Percentiles rank a stretch among this genome's conserved stretches.
Conservation (phyloP, 2,797 vertebrate species). For the Hypotaenidia philippensis region DNA sequence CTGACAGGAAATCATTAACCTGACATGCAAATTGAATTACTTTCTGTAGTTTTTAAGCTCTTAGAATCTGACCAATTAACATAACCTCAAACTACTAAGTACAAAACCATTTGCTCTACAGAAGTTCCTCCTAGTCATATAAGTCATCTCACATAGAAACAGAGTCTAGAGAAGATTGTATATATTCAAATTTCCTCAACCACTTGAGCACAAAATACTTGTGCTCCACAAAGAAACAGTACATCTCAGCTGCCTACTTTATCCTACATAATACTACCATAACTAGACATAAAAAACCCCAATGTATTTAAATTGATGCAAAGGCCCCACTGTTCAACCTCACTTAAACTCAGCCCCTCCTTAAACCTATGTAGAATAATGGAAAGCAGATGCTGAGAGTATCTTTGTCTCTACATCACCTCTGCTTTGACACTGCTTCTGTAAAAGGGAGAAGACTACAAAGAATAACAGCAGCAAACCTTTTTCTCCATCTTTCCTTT, state of each 20-base stretch:
- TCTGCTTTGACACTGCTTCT: no score
- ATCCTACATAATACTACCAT: neutral
- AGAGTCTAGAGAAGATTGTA: neutral
- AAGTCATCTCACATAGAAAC: accelerated
- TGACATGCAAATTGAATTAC: neutral
- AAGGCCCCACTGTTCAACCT: neutral
- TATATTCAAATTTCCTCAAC: neutral
- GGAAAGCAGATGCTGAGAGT: neutral
- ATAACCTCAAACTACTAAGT: neutral
- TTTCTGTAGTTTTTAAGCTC: neutral
- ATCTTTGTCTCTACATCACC: no score
- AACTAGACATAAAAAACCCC: neutral
- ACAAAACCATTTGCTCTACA: neutral
- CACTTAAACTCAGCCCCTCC: neutral
- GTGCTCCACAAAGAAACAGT: neutral
- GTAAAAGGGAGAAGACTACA: no score
- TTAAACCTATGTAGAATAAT: neutral
- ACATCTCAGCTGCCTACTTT: neutral
- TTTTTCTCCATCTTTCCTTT: no score
- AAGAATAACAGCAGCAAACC: no score
- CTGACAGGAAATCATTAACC: neutral
- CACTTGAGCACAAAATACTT: neutral
- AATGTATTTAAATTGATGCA: neutral
- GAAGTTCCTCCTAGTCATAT: neutral
- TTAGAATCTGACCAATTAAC: neutral